Evolutionary conservation across 1,140 invertebrate genomes (phyloP).

Genomic region (Choristoneura fumiferana): DNA sequence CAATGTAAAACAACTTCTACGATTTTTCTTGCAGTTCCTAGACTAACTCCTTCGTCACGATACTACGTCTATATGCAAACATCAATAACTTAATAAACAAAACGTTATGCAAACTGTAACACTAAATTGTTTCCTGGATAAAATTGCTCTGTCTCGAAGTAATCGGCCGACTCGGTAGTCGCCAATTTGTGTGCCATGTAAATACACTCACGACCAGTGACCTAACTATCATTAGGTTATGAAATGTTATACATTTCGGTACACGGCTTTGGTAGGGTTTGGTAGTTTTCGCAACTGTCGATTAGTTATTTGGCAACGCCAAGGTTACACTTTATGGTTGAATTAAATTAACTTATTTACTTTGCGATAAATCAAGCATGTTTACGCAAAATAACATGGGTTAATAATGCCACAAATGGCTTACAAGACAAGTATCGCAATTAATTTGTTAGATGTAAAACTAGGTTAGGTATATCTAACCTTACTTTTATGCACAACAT

Average conservation of each 20-base stretch:
- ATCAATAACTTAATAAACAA: conserved; percentile 23
- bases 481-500: too few species aligned
- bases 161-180: conserved; percentile 7
- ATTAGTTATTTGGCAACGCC: conserved; percentile 2
- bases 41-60: too few species aligned
- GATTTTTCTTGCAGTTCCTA: too few species aligned
- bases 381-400: too few species aligned
- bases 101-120: conserved; percentile 29
- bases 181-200: background rate
- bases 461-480: too few species aligned
- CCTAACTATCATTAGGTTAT: conserved; percentile 11
- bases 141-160: conserved; percentile 23
- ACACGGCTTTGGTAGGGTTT: background rate
- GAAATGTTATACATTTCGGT: conserved; percentile 3
- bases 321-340: background rate
- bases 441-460: too few species aligned
- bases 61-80: background rate
- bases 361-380: too few species aligned
- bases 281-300: background rate
- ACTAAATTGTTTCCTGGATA: conserved; percentile 29
- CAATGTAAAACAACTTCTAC: too few species aligned
- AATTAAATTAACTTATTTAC: too few species aligned
- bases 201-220: background rate
- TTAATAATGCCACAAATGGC: too few species aligned
- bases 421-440: too few species aligned